Evolutionary conservation across 1,140 invertebrate species (phyloP), one percentile per base, ranked within the genome.

Genomic region (Notospermus geniculatus): DNA sequence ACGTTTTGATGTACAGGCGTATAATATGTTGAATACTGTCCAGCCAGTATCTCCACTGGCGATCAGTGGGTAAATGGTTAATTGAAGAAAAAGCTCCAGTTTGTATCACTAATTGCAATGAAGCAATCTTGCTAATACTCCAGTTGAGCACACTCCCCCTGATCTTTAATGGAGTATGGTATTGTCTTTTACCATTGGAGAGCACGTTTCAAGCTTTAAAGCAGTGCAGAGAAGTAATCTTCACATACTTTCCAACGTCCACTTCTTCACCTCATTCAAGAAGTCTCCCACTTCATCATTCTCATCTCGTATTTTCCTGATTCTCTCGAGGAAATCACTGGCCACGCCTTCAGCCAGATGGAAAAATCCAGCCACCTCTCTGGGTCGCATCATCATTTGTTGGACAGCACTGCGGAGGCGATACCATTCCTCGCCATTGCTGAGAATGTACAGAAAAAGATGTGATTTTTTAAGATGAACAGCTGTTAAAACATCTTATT

Each of bases 381-480:
- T 84, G 2, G 91, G 90, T 64, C 90, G 87, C 65, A 91, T 80
- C 78, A 92, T 84, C n/a, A 89, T 85, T 75, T 91, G 90, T 69
- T 92, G 90, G n/a, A 91, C 89, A 80, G 90, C 88, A 29, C 86
- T 88, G 36, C 91, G 84, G 70, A 92, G 90, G 58, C 84, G 83
- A 69, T 90, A 89, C 91, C 91, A 93, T 64, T 88, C 87, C 76
- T 88, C 86, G 23, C 91, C 91, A 72, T 92, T 91, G n/a, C 91
- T 92, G 78, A 65, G 43, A 27, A 62, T 45, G 32, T 36, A 36
- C 32, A 36, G 64, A 50, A 27, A 62, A 53, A n/a, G 63, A 36
- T 15, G 32, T 4, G 15, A 36, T 36, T 4, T 36, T 36, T 36
- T 7, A 36, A 36, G 4, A 36, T 36, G 32, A 7, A 15, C n/a